Evolutionary conservation across 2,888 invertebrate genomes (phyloP).

Genomic region (Mimachlamys varia): DNA sequence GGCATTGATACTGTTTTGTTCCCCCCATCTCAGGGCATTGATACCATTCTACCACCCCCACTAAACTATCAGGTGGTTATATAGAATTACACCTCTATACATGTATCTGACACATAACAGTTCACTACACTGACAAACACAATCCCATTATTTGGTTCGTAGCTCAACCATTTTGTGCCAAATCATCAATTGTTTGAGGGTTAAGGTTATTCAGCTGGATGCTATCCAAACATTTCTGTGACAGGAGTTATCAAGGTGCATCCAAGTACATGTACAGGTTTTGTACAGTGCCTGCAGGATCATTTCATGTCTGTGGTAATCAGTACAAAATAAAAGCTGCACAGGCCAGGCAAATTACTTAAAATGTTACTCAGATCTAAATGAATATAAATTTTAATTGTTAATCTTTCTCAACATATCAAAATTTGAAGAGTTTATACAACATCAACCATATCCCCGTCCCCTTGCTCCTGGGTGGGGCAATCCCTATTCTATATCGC

Average conservation of each 20-base stretch:
- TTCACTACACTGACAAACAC: not conserved
- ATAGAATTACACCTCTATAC: no score
- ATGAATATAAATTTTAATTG: no score
- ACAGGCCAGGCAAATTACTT: not conserved
- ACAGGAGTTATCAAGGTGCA: not conserved
- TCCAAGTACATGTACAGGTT: not conserved
- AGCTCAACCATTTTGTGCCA: not conserved
- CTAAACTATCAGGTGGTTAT: no score
- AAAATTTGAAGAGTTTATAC: no score
- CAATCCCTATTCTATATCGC: no score
- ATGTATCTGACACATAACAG: no score
- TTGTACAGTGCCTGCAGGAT: not conserved
- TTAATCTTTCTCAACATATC: no score
- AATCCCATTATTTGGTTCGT: not conserved
- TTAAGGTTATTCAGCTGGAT: not conserved
- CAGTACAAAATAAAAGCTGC: not conserved
- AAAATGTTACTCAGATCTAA: not conserved
- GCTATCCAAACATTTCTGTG: constrained; percentile 18
- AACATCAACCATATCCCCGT: no score
- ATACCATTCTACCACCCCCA: no score
- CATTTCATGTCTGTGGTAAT: not conserved
- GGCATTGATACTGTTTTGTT: no score
- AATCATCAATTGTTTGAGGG: not conserved
- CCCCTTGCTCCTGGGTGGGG: no score
- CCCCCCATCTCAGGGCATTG: no score